Evolutionary conservation across 2,797 vertebrate genomes (phyloP).

Genomic region (Leptatherina wallacei): DNA sequence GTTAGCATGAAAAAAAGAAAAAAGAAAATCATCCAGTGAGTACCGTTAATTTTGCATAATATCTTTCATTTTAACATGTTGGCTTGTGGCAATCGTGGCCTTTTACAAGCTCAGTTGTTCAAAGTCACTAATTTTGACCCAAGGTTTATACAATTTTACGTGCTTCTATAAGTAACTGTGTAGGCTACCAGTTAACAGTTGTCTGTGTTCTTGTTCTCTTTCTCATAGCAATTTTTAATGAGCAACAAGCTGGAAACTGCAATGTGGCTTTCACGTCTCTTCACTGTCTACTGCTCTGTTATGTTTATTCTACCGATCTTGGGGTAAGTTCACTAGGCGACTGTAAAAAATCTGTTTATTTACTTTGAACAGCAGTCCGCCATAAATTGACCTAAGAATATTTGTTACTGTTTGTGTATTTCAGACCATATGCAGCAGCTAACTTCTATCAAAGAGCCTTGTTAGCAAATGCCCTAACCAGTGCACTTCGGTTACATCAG

Average conservation of each 20-base stretch:
- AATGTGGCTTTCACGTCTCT: slow-evolving; percentile 98
- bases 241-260: slow-evolving; percentile 96
- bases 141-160: neutral
- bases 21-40: too few relatives aligned
- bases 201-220: neutral
- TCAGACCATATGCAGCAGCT: slow-evolving; percentile 93
- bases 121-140: neutral
- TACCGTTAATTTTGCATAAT: neutral
- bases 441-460: slow-evolving; percentile 98
- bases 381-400: neutral
- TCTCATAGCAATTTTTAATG: slow-evolving; percentile 93
- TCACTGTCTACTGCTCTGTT: slow-evolving; percentile 97
- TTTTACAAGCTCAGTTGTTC: neutral
- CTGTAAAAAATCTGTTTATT: neutral
- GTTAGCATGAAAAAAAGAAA: too few relatives aligned
- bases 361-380: neutral
- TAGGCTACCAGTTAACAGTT: neutral
- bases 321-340: slow-evolving; percentile 86
- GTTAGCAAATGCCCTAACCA: slow-evolving; percentile 97
- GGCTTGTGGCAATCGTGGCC: neutral
- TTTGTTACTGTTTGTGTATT: slow-evolving; percentile 34
- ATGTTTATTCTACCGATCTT: slow-evolving; percentile 96
- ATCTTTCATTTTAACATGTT: neutral
- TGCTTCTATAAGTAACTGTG: neutral
- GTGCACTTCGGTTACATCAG: slow-evolving; percentile 95